A percentile compares a stretch with the other conserved stretches of the same genome.
Conservation (phyloP, 2,113 vertebrate species). For the Lucifuga dentata region DNA sequence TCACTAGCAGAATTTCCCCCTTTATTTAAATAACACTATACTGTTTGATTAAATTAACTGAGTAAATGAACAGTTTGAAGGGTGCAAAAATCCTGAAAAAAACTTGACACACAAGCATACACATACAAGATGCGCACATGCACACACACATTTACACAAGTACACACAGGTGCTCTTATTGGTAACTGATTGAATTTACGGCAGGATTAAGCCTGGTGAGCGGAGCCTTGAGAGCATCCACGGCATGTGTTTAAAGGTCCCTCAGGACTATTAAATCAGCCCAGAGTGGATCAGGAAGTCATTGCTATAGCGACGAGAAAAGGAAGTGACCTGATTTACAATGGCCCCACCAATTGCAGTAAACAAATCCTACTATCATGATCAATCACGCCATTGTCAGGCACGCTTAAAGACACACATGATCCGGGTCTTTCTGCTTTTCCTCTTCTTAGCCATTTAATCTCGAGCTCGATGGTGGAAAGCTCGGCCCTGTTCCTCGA, state of each 20-base stretch:
- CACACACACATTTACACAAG: slow-evolving; percentile 40
- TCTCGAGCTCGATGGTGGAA: slow-evolving; percentile 37
- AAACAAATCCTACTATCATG: slow-evolving; percentile 58
- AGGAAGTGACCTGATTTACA: slow-evolving; percentile 64
- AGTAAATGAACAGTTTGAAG: slow-evolving; percentile 30
- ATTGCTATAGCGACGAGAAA: slow-evolving; percentile 72
- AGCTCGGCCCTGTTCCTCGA: slow-evolving; percentile 11
- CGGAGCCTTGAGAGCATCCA: slow-evolving; percentile 71
- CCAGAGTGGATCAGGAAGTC: slow-evolving; percentile 79
- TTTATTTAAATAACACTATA: background rate
- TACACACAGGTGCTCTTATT: slow-evolving; percentile 69
- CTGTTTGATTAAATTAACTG: slow-evolving; percentile 30
- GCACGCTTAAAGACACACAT: slow-evolving; percentile 18
- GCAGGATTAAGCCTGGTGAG: slow-evolving; percentile 63
- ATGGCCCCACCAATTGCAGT: slow-evolving; percentile 46
- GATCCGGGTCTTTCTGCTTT: slow-evolving; percentile 14
- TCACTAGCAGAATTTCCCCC: slow-evolving; percentile 13
- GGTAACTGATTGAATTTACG: slow-evolving; percentile 72
- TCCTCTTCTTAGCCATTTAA: slow-evolving; percentile 31
- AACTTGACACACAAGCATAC: background rate
- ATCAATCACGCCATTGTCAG: slow-evolving; percentile 46
- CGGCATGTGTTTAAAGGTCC: slow-evolving; percentile 74
- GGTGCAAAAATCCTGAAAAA: slow-evolving; percentile 2
- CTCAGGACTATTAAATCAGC: slow-evolving; percentile 77
- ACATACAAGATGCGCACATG: slow-evolving; percentile 30